These are phyloP conservation scores for Epizoanthus scotinus DNA, from an alignment of 92 coral and sea anemone genomes.

Conservation along the genomic window DNA sequence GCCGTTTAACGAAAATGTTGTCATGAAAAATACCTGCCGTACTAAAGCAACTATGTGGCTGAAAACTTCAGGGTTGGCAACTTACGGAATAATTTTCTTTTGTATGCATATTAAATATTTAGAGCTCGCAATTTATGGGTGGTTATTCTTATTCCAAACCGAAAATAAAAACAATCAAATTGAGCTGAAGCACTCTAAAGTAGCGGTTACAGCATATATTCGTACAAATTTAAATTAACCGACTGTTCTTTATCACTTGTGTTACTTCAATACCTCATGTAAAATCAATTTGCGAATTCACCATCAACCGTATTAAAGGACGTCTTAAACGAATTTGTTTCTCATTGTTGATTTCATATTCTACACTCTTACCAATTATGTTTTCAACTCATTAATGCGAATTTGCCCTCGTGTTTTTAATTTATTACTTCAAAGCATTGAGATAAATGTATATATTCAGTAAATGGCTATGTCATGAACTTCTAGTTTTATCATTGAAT, in stretches of 20 bases:
- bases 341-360: not conserved
- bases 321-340: not conserved
- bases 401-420: not conserved
- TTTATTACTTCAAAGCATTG: not conserved
- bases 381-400: not conserved
- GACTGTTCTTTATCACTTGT: not conserved
- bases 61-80: no score
- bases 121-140: no score
- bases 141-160: no score
- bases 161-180: no score
- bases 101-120: no score
- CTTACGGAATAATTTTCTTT: no score
- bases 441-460: no score
- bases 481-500: not conserved
- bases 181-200: no score
- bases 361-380: constrained; percentile 24
- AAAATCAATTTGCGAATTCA: not conserved
- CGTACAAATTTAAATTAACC: not conserved
- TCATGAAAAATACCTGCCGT: no score
- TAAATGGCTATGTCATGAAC: not conserved
- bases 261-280: not conserved
- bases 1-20: no score
- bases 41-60: no score
- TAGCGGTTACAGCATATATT: no score
- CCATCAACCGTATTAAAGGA: not conserved